These are phyloP conservation scores for Phortica magna DNA, from an alignment of 2,888 invertebrate genomes.

Conservation along the genomic window DNA sequence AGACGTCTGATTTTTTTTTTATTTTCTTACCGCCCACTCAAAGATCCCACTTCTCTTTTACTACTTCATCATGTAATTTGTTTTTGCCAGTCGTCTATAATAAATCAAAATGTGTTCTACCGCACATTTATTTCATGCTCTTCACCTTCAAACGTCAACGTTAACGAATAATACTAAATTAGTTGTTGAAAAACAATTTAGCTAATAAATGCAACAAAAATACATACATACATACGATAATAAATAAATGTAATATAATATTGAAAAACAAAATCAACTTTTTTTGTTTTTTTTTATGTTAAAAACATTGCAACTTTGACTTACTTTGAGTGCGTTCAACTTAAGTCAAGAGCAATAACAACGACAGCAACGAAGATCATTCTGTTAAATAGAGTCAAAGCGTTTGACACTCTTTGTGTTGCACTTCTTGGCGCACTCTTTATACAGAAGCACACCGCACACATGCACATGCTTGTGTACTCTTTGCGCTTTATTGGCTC, in stretches of 20 bases:
- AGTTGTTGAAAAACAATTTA: neutral
- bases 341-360: constrained; percentile 46
- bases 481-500: no score
- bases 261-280: constrained; percentile 20
- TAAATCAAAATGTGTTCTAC: neutral
- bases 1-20: no score
- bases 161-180: neutral
- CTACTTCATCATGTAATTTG: neutral
- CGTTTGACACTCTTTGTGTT: neutral
- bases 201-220: constrained; percentile 25
- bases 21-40: no score
- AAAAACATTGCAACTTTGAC: constrained; percentile 74
- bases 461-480: no score
- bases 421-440: neutral
- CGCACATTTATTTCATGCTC: neutral
- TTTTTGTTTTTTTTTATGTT: constrained; percentile 13
- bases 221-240: constrained; percentile 28
- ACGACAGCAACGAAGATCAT: constrained; percentile 15
- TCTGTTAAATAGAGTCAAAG: neutral
- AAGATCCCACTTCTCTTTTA: no score
- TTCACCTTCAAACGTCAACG: neutral
- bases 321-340: constrained; percentile 78
- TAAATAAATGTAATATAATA: constrained; percentile 22
- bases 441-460: neutral
- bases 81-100: neutral